A percentile compares a stretch with the other conserved stretches of the same genome.
Evolutionary conservation across 2,113 vertebrate genomes (phyloP).

Genomic region (Nyctibius bracteatus): DNA sequence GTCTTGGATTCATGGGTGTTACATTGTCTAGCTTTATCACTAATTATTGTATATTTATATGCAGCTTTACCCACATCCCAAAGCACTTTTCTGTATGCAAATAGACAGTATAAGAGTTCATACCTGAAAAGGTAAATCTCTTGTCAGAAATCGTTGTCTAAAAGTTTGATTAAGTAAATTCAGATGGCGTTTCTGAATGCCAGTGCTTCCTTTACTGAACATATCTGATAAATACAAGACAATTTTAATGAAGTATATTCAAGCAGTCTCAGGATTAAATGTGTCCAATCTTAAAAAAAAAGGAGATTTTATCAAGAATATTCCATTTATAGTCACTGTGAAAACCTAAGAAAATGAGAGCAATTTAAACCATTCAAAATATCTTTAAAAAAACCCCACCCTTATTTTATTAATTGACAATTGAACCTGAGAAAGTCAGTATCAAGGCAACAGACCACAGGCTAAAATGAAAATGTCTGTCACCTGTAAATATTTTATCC

Average conservation of each 20-base stretch:
- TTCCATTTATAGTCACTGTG: not conserved
- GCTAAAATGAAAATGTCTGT: not conserved
- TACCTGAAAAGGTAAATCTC: not conserved
- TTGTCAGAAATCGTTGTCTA: not conserved
- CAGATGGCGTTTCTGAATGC: not conserved
- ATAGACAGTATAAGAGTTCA: not conserved
- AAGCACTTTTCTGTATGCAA: not conserved
- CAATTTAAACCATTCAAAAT: not conserved
- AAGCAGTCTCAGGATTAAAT: not conserved
- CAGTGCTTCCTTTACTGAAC: not conserved
- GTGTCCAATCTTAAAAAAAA: not conserved
- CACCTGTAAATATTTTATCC: not conserved
- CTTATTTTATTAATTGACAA: not conserved
- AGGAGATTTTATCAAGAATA: not conserved
- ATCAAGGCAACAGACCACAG: not conserved
- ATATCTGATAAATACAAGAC: not conserved
- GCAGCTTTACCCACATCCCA: not conserved
- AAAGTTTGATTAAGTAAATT: not conserved
- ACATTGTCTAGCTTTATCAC: not conserved
- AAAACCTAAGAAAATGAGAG: not conserved
- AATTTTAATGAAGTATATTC: rapidly evolving
- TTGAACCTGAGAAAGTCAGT: not conserved
- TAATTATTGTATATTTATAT: not conserved
- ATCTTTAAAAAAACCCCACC: not conserved
- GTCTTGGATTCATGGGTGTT: not conserved